Evolutionary conservation across 2,113 vertebrate genomes (phyloP).

Genomic region (Pseudopodoces humilis): DNA sequence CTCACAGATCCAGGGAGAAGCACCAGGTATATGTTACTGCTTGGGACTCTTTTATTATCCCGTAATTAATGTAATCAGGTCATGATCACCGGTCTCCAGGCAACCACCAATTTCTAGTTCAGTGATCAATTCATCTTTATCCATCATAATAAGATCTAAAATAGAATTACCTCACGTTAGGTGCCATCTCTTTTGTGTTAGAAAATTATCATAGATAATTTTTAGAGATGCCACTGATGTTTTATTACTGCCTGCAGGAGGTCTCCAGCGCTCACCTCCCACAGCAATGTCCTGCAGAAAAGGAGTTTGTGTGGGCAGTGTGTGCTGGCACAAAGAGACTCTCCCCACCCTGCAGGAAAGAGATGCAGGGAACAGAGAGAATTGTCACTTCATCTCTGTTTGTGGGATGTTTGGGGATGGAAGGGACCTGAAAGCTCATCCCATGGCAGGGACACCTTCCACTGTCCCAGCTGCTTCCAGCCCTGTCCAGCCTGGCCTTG

Average conservation of each 20-base stretch:
- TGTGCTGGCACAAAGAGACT: background rate
- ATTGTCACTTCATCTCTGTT: background rate
- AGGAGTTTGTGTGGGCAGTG: background rate
- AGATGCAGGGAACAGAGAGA: background rate
- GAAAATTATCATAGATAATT: conserved; percentile 42
- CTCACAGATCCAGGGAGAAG: background rate
- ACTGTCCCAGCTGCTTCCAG: background rate
- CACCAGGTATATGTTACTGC: conserved; percentile 46
- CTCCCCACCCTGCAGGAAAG: background rate
- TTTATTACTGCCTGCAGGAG: conserved; percentile 51
- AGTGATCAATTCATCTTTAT: conserved; percentile 72
- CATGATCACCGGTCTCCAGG: conserved; percentile 64
- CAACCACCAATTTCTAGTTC: conserved; percentile 69
- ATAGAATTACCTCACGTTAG: conserved; percentile 45
- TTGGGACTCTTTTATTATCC: conserved; percentile 64
- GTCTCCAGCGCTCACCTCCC: background rate
- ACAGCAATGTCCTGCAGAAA: background rate
- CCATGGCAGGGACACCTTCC: background rate
- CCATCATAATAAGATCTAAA: conserved; percentile 65
- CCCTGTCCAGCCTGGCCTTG: background rate
- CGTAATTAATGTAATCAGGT: conserved; percentile 71
- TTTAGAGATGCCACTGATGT: conserved; percentile 25
- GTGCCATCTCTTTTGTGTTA: conserved; percentile 25
- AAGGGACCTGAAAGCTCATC: background rate
- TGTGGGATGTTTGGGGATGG: background rate